Evolutionary conservation across 2,113 vertebrate species (phyloP).

Genomic region (Alouatta palliata): DNA sequence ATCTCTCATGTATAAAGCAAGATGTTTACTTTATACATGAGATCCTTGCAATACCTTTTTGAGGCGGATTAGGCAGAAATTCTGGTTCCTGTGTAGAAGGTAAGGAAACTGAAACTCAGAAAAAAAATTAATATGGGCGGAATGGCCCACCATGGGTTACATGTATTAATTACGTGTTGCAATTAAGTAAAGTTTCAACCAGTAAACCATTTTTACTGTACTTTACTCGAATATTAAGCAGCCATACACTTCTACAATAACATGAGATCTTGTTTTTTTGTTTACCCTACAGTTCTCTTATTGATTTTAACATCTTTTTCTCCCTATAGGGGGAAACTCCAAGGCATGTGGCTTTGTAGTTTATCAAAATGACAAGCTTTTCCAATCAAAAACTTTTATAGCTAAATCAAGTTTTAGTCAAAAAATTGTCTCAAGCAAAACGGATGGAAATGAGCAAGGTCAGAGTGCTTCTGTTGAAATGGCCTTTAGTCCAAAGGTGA

Average conservation of each 20-base stretch:
- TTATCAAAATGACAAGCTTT: slow-evolving; percentile 82
- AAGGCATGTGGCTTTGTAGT: slow-evolving; percentile 76
- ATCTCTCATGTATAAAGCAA: background rate
- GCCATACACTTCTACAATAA: background rate
- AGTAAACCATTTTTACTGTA: background rate
- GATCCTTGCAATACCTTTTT: background rate
- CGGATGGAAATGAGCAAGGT: background rate
- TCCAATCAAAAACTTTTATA: slow-evolving; percentile 72
- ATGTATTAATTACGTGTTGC: background rate
- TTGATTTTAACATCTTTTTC: slow-evolving; percentile 31
- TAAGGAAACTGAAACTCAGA: slow-evolving; percentile 5
- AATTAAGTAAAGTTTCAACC: background rate
- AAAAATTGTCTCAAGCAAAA: slow-evolving; percentile 65
- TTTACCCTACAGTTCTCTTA: background rate
- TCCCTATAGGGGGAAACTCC: slow-evolving; percentile 46
- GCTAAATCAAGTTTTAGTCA: slow-evolving; percentile 47
- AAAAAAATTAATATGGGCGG: background rate
- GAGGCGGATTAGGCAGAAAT: background rate
- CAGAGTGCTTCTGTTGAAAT: slow-evolving; percentile 12
- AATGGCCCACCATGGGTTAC: background rate
- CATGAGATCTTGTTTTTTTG: background rate
- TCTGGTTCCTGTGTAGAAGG: background rate
- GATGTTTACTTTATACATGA: background rate
- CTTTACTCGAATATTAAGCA: background rate
- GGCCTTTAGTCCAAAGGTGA: slow-evolving; percentile 76